These are phyloP conservation scores for Cataglyphis rosenhaueri DNA, from an alignment of 2,888 invertebrate genomes.

Conservation along the genomic window DNA sequence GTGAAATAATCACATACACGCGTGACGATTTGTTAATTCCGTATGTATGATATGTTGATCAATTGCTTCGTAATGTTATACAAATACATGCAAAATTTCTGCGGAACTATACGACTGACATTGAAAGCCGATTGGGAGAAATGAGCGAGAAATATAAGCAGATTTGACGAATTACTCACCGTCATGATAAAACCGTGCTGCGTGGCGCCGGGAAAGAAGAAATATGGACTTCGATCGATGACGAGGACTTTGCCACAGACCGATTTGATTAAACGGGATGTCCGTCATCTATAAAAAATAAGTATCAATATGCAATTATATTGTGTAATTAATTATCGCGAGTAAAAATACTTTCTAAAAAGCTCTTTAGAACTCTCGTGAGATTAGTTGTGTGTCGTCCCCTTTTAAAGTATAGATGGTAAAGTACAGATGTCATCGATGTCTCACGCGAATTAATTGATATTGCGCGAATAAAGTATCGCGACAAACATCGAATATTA, in stretches of 20 bases:
- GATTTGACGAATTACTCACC: slow-evolving; percentile 36
- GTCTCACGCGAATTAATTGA: not conserved
- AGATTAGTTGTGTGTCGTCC: not conserved
- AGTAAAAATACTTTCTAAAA: not conserved
- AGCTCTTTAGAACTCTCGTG: not conserved
- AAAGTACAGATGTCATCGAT: not conserved
- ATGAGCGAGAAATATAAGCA: slow-evolving; percentile 21
- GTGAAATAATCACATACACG: not conserved
- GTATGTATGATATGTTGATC: not conserved
- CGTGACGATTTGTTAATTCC: not conserved
- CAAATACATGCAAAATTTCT: slow-evolving; percentile 28
- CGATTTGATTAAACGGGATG: not conserved
- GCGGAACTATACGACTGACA: slow-evolving; percentile 4
- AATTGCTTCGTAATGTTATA: not conserved
- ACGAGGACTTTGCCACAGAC: not conserved
- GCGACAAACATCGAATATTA: slow-evolving; percentile 21
- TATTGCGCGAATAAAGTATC: slow-evolving; percentile 12
- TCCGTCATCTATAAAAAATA: not conserved
- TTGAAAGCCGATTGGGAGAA: slow-evolving; percentile 36
- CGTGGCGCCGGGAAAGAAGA: slow-evolving; percentile 33
- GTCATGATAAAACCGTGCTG: not conserved
- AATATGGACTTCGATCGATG: slow-evolving; percentile 36
- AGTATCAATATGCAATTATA: not conserved
- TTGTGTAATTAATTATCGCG: not conserved
- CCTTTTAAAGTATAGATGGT: not conserved